A percentile compares a stretch with the other conserved stretches of the same genome.
Evolutionary conservation across 2,888 invertebrate genomes (phyloP).

Genomic region (Drymonia ruficornis): DNA sequence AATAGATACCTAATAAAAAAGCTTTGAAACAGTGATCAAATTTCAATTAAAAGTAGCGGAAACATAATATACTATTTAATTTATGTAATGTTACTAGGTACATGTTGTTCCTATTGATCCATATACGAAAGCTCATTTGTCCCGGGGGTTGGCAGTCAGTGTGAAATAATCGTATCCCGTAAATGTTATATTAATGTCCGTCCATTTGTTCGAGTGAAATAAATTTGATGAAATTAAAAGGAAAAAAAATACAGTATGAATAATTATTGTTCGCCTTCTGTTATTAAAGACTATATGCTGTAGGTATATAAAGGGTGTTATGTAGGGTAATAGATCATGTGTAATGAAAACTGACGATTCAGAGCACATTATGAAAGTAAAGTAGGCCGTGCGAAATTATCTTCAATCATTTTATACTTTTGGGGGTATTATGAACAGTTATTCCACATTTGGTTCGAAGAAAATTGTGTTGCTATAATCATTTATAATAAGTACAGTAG

Average conservation of each 20-base stretch:
- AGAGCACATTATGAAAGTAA: neutral
- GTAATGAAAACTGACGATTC: constrained; percentile 19
- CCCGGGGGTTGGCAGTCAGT: constrained; percentile 36
- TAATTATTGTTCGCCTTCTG: constrained; percentile 52
- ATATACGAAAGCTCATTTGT: constrained; percentile 42
- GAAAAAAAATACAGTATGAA: constrained; percentile 60
- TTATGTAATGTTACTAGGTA: neutral
- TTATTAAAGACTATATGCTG: constrained; percentile 36
- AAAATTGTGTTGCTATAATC: neutral
- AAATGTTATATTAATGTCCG: constrained; percentile 65
- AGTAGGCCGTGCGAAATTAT: neutral
- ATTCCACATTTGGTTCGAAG: neutral
- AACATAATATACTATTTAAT: too few relatives aligned
- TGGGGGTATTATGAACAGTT: constrained; percentile 1
- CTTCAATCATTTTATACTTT: neutral
- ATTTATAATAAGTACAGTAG: neutral
- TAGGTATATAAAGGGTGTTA: neutral
- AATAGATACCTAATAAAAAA: too few relatives aligned
- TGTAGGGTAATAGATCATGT: constrained; percentile 6
- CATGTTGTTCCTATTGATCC: too few relatives aligned
- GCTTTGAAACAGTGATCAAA: neutral
- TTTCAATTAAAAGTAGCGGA: neutral
- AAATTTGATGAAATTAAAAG: constrained; percentile 71
- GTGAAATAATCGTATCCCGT: constrained; percentile 58
- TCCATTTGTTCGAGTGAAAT: constrained; percentile 70